Evolutionary conservation across 2,888 invertebrate species (phyloP).

Genomic region (Timema podura): DNA sequence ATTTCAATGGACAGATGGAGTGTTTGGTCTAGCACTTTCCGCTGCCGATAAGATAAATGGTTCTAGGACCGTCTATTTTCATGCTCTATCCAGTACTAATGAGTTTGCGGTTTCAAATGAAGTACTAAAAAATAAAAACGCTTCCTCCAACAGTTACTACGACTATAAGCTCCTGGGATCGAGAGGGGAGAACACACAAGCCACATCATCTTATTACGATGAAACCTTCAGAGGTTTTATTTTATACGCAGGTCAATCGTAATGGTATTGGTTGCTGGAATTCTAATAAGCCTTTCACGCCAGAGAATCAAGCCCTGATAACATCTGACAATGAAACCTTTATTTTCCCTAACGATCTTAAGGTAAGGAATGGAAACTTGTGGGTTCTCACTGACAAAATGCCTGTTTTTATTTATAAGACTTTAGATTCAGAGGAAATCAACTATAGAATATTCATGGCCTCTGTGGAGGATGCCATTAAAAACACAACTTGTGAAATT

Average conservation of each 20-base stretch:
- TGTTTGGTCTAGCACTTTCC: constrained; percentile 70
- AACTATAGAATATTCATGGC: constrained; percentile 70
- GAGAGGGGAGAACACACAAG: constrained; percentile 68
- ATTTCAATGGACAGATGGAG: constrained; percentile 74
- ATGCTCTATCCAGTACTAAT: constrained; percentile 70
- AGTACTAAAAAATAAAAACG: constrained; percentile 60
- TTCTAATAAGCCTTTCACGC: constrained; percentile 61
- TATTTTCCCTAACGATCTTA: constrained; percentile 74
- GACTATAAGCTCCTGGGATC: constrained; percentile 61
- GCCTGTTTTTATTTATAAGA: constrained; percentile 63
- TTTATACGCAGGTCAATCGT: constrained; percentile 69
- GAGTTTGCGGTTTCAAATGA: constrained; percentile 72
- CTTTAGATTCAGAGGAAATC: constrained; percentile 57
- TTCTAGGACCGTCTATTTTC: constrained; percentile 71
- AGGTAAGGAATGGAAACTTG: constrained; percentile 65
- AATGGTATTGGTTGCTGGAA: constrained; percentile 78
- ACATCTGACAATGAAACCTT: constrained; percentile 66
- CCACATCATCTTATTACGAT: constrained; percentile 68
- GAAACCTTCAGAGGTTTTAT: constrained; percentile 66
- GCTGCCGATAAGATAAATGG: constrained; percentile 57
- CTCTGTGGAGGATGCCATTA: constrained; percentile 63
- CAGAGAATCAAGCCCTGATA: constrained; percentile 67
- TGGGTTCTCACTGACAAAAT: constrained; percentile 73
- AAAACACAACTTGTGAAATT: constrained; percentile 65
- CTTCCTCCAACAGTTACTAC: constrained; percentile 47